Evolutionary conservation across 1,140 invertebrate genomes (phyloP), one percentile per base, ranked within the genome.

Genomic region (Temnothorax curvispinosus): DNA sequence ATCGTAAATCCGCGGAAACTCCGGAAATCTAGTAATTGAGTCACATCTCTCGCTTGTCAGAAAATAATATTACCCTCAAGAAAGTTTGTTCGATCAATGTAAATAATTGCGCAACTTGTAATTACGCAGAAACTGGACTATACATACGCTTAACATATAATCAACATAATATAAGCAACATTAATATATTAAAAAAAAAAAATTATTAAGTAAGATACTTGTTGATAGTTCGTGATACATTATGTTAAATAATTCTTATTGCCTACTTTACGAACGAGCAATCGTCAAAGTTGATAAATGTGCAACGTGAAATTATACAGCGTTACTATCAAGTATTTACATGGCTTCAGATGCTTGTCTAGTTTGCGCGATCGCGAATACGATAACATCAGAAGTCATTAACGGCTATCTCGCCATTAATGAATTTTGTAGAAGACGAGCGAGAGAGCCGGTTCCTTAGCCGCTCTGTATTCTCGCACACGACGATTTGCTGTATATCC

Each of bases 401-500:
- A 82, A 54, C 47, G 56, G 44, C 41, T 56, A 56, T 44, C 38
- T 50, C n/a, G 60, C 27, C 56, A 35, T 52, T 35, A 32, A 58
- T 52, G 65, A 65, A 67, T 58, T 80, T 69, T 72, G 44, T 56
- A 44, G 78, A 85, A 81, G 60, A 71, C 78, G 13, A 52, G 60
- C 75, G 65, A 71, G 74, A 35, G 60, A 50, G 41, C 78, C 54
- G 27, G 35, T 41, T 50, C 75, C 69, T 72, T 85, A 38, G 21
- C 44, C 86, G 52, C 41, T 27, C 27, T 44, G 72, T 74, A 71
- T 75, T 21, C 74, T 32, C 75, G 58, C 54, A 72, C 86, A 86
- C 86, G 87, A 86, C 89, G 81, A 90, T 69, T 38, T 50, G 21
- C 89, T 91, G 89, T 92, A 92, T 92, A 92, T 92, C 88, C 85